These are phyloP conservation scores for Sminthurinus aureus DNA, from an alignment of 2,888 invertebrate genomes.

Conservation along the genomic window DNA sequence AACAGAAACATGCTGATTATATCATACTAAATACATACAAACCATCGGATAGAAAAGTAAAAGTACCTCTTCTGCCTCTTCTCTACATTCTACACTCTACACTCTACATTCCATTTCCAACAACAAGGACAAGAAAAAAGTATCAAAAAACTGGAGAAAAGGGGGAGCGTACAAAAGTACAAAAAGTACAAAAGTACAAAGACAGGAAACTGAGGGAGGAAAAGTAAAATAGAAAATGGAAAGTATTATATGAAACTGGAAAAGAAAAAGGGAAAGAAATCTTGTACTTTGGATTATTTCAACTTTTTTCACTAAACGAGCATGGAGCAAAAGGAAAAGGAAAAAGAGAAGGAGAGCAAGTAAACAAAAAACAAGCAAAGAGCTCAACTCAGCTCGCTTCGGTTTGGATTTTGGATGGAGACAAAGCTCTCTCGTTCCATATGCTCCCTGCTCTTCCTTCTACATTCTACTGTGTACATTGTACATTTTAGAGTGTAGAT, in stretches of 20 bases:
- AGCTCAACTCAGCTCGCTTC: neutral
- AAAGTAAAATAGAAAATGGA: neutral
- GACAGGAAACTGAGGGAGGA: neutral
- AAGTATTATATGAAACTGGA: neutral
- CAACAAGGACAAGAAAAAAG: too few species aligned
- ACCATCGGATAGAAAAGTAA: too few species aligned
- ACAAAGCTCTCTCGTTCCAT: neutral
- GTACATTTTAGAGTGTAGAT: too few species aligned
- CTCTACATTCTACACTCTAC: too few species aligned
- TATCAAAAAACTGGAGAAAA: too few species aligned
- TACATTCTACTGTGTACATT: too few species aligned
- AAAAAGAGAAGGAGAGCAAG: neutral
- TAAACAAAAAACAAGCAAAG: neutral
- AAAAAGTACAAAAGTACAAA: neutral
- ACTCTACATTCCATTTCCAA: too few species aligned
- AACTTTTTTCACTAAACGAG: neutral
- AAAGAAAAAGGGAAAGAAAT: neutral
- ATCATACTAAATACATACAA: too few species aligned
- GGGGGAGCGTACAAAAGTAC: neutral
- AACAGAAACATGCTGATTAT: too few species aligned
- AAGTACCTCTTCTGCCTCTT: too few species aligned
- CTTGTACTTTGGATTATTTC: neutral
- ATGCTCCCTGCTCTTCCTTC: neutral
- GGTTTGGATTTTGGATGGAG: neutral
- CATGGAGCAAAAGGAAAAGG: neutral